Conservation (phyloP, 2,797 vertebrate species). For the Intellagama lesueurii region DNA sequence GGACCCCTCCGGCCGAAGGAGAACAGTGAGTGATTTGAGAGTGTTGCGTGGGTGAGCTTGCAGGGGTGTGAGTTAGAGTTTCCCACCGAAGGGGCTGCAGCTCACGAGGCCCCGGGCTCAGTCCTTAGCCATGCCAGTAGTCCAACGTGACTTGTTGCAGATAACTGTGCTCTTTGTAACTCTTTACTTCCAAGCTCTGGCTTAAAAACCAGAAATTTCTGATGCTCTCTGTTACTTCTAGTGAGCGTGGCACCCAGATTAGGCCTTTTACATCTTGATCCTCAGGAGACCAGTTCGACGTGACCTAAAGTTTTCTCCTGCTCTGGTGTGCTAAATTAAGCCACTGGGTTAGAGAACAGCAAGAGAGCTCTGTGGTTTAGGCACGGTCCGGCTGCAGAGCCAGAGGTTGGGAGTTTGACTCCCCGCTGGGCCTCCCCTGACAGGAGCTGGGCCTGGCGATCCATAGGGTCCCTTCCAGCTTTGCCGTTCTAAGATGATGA, state of each 20-base stretch:
- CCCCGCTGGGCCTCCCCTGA: too few relatives aligned
- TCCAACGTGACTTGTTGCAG: too few relatives aligned
- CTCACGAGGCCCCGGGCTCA: too few relatives aligned
- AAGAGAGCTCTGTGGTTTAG: too few relatives aligned
- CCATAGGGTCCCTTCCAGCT: too few relatives aligned
- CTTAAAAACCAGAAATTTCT: not conserved
- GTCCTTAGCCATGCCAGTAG: too few relatives aligned
- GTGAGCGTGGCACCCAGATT: not conserved
- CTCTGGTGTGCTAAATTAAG: not conserved
- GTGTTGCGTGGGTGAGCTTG: too few relatives aligned
- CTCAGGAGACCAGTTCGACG: not conserved
- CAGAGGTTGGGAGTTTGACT: too few relatives aligned
- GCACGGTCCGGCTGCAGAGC: not conserved
- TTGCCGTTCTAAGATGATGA: not conserved
- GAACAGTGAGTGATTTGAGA: conserved; percentile 87
- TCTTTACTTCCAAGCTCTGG: not conserved
- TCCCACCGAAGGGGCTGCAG: too few relatives aligned
- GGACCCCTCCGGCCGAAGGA: conserved; percentile 88
- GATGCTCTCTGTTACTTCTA: not conserved
- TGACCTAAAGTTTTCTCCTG: not conserved
- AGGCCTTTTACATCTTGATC: not conserved
- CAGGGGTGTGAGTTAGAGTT: too few relatives aligned
- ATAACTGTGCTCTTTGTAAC: too few relatives aligned
- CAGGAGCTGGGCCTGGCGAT: too few relatives aligned
- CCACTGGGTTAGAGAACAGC: not conserved